phyloP scores from a whole-genome alignment of 2,888 invertebrate genomes.

The Achlya flavicornis region DNA sequence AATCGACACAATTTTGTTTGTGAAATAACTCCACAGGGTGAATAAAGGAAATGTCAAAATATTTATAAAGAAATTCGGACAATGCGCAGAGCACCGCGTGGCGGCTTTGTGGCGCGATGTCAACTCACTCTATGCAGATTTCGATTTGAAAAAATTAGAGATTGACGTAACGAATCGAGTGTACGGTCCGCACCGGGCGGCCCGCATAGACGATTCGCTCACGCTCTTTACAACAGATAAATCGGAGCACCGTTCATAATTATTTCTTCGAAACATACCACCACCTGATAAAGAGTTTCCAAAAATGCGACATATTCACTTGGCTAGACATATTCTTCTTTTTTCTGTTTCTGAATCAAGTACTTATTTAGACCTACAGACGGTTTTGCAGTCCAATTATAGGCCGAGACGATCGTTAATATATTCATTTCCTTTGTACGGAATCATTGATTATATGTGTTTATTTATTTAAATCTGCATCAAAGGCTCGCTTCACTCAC shows the following conservation, averaged over 20 bases:
- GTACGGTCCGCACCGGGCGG: constrained; percentile 58
- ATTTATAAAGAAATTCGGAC: constrained; percentile 81
- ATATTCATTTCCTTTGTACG: too few relatives aligned
- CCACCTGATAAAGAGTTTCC: constrained; percentile 74
- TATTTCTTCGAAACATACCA: constrained; percentile 74
- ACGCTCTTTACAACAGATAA: constrained; percentile 66
- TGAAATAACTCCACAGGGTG: constrained; percentile 72
- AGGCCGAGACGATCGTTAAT: too few relatives aligned
- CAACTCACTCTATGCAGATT: constrained; percentile 82
- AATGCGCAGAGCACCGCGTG: constrained; percentile 69
- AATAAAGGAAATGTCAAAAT: constrained; percentile 83
- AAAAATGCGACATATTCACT: constrained; percentile 59
- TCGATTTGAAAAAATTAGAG: constrained; percentile 70
- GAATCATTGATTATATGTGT: too few relatives aligned
- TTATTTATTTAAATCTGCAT: too few relatives aligned
- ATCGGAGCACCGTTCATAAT: constrained; percentile 78
- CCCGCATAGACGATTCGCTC: constrained; percentile 64
- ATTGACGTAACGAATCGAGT: constrained; percentile 82
- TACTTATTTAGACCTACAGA: too few relatives aligned
- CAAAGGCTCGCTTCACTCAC: too few relatives aligned
- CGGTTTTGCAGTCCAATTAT: too few relatives aligned
- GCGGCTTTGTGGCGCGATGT: constrained; percentile 73
- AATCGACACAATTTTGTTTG: constrained; percentile 77
- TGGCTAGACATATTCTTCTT: constrained; percentile 35
- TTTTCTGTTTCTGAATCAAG: constrained; percentile 17